Evolutionary conservation across 2,888 invertebrate species (phyloP).

Genomic region (Rotaria macrura): DNA sequence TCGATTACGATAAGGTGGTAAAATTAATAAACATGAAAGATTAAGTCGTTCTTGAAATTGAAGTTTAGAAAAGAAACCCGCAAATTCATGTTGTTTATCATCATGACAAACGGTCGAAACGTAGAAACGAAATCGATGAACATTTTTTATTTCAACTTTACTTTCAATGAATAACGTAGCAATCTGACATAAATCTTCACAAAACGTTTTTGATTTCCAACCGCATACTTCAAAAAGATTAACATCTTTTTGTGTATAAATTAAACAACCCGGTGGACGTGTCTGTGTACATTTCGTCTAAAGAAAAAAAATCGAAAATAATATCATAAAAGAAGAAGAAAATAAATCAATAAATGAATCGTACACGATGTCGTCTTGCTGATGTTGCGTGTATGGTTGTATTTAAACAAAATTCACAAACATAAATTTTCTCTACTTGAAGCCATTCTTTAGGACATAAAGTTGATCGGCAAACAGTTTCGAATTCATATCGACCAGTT

Average conservation of each 20-base stretch:
- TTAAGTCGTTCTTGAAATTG: constrained; percentile 14
- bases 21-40: background rate
- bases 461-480: background rate
- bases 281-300: constrained; percentile 3
- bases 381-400: background rate
- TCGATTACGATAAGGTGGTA: background rate
- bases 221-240: background rate
- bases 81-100: background rate
- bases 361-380: background rate
- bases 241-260: background rate
- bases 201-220: background rate
- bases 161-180: background rate
- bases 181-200: background rate
- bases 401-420: constrained; percentile 20
- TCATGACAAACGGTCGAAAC: background rate
- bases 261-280: background rate
- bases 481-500: constrained; percentile 1
- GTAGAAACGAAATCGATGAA: constrained; percentile 5
- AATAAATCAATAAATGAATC: background rate
- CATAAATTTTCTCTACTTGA: background rate
- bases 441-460: constrained; percentile 15
- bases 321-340: too few relatives aligned
- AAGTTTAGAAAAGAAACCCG: background rate
- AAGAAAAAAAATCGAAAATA: background rate
- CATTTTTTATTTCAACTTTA: constrained; percentile 18